These are phyloP conservation scores for Rhea americana DNA, from an alignment of 2,113 vertebrate species.

Conservation along the genomic window DNA sequence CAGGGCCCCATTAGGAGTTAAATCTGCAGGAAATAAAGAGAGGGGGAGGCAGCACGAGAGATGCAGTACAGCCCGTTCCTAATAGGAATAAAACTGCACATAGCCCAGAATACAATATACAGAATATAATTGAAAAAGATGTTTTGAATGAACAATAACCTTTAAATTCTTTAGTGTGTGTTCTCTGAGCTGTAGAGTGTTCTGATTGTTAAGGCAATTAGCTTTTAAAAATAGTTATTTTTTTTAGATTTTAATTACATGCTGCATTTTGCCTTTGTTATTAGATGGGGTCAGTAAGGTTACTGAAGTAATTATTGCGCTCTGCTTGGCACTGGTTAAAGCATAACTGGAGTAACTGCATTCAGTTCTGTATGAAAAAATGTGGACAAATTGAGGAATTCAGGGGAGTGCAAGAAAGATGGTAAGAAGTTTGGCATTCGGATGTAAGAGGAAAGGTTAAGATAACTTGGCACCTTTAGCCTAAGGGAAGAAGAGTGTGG, in stretches of 20 bases:
- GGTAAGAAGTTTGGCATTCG: constrained; percentile 60
- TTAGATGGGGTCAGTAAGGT: constrained; percentile 70
- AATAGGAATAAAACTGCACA: constrained; percentile 42
- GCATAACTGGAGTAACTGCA: constrained; percentile 62
- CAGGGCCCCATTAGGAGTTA: constrained; percentile 16
- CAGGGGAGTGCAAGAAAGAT: constrained; percentile 48
- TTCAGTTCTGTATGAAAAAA: constrained; percentile 48
- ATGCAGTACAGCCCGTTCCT: constrained; percentile 35
- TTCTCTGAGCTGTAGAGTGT: constrained; percentile 53
- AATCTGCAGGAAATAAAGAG: constrained; percentile 48
- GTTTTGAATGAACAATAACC: constrained; percentile 43
- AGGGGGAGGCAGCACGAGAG: neutral
- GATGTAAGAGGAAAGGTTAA: constrained; percentile 73
- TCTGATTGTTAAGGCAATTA: constrained; percentile 67
- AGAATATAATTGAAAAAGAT: constrained; percentile 29
- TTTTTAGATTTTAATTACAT: constrained; percentile 69
- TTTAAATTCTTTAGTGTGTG: constrained; percentile 47
- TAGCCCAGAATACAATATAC: constrained; percentile 5
- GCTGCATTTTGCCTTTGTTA: constrained; percentile 74
- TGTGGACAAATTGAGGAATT: constrained; percentile 51
- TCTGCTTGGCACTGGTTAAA: constrained; percentile 71
- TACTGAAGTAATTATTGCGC: constrained; percentile 74
- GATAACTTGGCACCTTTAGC: constrained; percentile 69
- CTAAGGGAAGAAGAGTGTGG: constrained; percentile 54
- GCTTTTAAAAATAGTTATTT: constrained; percentile 70